Conservation (phyloP, 2,113 vertebrate species). For the Rhipidura dahli region DNA sequence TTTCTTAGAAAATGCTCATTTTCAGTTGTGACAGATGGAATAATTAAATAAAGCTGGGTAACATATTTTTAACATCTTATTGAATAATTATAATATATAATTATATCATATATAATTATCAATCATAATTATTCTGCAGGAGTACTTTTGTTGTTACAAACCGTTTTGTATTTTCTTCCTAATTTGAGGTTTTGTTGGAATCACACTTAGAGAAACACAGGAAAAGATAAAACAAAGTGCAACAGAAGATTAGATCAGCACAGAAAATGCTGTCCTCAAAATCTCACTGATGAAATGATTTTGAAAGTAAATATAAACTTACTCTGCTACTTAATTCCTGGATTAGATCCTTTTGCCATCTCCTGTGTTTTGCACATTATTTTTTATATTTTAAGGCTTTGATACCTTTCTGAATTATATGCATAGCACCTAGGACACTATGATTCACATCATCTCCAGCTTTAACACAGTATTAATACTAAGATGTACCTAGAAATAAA, state of each 20-base stretch:
- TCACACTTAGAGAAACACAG: neutral
- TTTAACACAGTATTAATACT: neutral
- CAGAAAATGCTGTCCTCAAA: neutral
- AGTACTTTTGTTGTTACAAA: neutral
- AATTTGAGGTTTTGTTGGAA: neutral
- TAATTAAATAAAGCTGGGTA: neutral
- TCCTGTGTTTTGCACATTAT: neutral
- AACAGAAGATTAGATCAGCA: neutral
- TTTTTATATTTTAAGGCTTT: neutral
- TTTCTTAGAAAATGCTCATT: neutral
- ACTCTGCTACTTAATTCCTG: neutral
- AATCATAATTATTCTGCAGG: neutral
- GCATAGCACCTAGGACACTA: neutral
- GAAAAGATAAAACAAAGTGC: neutral
- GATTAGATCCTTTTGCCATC: neutral
- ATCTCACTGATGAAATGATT: neutral
- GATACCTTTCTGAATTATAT: neutral
- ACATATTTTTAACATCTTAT: neutral
- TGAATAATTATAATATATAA: neutral
- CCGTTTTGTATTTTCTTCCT: neutral
- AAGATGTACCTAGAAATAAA: neutral
- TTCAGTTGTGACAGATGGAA: neutral
- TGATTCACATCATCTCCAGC: neutral
- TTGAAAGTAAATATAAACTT: neutral
- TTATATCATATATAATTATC: neutral